Evolutionary conservation across 2,113 vertebrate species (phyloP).

Genomic region (Vidua macroura): DNA sequence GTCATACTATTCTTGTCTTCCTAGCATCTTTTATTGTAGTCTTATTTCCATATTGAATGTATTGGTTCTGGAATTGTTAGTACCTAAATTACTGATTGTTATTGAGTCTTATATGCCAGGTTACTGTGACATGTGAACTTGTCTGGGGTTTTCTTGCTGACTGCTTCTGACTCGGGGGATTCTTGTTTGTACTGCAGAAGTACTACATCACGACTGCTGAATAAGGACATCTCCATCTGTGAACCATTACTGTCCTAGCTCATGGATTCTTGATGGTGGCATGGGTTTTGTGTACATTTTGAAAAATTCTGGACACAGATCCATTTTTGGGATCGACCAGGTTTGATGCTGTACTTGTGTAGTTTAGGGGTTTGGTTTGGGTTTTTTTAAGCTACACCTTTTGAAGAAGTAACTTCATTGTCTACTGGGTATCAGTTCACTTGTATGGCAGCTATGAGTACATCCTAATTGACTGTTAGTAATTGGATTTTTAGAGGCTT

Average conservation of each 20-base stretch:
- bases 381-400: background rate
- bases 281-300: background rate
- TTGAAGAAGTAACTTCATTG: background rate
- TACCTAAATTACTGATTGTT: background rate
- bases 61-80: background rate
- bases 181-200: background rate
- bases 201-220: background rate
- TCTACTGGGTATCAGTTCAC: constrained; percentile 50
- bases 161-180: background rate
- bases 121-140: background rate
- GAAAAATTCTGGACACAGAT: background rate
- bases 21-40: background rate
- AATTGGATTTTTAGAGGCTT: constrained; percentile 1
- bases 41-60: background rate
- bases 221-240: background rate
- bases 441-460: constrained; percentile 57
- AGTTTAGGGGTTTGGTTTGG: background rate
- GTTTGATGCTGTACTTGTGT: background rate
- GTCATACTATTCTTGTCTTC: constrained; percentile 9
- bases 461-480: constrained; percentile 21
- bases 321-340: background rate
- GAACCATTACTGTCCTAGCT: background rate
- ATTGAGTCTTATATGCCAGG: background rate
- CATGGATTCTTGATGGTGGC: background rate
- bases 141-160: background rate